phyloP scores from a whole-genome alignment of 1,140 invertebrate genomes.

The Rhizoglyphus robini region DNA sequence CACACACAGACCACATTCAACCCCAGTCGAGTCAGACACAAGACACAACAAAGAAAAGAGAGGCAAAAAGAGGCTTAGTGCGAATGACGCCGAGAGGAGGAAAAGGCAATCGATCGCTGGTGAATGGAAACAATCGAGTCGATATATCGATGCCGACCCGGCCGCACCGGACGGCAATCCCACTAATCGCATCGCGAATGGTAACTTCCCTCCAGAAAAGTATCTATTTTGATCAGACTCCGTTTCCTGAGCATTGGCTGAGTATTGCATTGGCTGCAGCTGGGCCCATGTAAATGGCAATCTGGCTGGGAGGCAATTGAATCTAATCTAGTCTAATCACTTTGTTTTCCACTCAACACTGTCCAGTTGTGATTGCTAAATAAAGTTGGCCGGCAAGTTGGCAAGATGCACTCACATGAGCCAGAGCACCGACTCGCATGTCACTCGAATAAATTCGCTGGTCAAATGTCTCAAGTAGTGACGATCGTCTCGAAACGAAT shows the following conservation, averaged over 20 bases:
- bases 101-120: background rate
- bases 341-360: slow-evolving; percentile 3
- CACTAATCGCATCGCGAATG: background rate
- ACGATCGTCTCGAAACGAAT: background rate
- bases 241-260: background rate
- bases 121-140: background rate
- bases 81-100: no score
- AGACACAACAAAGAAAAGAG: background rate
- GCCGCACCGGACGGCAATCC: background rate
- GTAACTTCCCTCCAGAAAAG: background rate
- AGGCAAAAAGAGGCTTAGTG: background rate
- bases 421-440: background rate
- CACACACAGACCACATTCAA: background rate
- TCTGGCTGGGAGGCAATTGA: background rate
- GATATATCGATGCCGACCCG: background rate
- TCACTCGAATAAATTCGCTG: background rate
- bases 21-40: background rate
- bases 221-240: background rate
- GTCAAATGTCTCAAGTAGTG: background rate
- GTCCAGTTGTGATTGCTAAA: background rate
- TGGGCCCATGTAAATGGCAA: no score
- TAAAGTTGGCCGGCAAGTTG: background rate
- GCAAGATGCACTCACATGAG: background rate
- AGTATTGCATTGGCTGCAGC: background rate
- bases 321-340: slow-evolving; percentile 10